Percentiles rank a stretch among this genome's conserved stretches.
phyloP scores from a whole-genome alignment of 2,888 invertebrate species.

The Oasisia sp. region DNA sequence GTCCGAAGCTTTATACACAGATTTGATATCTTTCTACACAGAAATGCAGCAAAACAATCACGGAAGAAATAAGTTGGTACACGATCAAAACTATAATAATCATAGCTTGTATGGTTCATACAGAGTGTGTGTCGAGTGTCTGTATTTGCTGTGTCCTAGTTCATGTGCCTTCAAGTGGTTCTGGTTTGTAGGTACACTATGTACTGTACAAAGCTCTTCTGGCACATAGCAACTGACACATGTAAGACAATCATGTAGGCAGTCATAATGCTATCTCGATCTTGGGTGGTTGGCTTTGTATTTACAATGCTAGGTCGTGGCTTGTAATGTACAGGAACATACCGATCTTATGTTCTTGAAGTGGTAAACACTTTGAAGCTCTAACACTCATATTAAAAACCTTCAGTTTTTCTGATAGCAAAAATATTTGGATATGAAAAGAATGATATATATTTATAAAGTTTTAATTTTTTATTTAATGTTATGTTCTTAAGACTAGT shows the following conservation, averaged over 20 bases:
- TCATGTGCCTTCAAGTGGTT: not conserved
- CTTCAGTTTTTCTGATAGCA: not conserved
- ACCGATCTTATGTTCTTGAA: not conserved
- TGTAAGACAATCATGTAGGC: not conserved
- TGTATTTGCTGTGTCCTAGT: not conserved
- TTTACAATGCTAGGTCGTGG: not conserved
- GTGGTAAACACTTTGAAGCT: not conserved
- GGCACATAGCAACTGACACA: not conserved
- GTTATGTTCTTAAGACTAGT: too few species aligned
- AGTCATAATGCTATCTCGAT: not conserved
- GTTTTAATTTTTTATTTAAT: too few species aligned
- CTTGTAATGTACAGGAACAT: not conserved
- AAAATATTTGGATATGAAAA: not conserved
- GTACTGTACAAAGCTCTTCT: not conserved
- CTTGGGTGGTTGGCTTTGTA: not conserved
- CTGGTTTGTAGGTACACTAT: not conserved
- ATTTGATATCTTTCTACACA: not conserved
- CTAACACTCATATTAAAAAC: not conserved
- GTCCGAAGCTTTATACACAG: not conserved
- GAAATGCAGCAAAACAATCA: not conserved
- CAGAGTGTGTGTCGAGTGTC: not conserved
- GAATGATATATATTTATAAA: too few species aligned
- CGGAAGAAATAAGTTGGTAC: not conserved
- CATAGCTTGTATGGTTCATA: not conserved
- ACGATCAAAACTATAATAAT: not conserved